phyloP scores from a whole-genome alignment of 1,140 invertebrate genomes.

The Bombus sylvicola region DNA sequence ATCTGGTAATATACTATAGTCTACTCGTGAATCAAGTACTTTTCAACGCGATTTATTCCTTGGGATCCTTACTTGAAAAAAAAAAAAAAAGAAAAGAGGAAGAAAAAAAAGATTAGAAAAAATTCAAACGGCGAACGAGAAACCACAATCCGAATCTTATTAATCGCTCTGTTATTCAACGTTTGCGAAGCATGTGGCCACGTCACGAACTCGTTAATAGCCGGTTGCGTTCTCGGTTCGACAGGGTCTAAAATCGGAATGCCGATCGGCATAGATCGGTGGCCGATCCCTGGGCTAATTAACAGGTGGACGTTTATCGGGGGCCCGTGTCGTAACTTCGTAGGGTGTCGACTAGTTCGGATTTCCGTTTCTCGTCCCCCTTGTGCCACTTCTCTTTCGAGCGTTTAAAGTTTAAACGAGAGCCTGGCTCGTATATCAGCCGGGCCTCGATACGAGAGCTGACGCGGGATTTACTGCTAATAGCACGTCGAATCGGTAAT shows the following conservation, averaged over 20 bases:
- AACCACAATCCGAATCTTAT: not conserved
- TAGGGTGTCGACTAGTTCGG: constrained; percentile 49
- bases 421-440: not conserved
- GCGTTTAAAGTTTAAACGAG: not conserved
- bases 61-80: no score
- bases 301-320: constrained; percentile 51
- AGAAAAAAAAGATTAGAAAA: no score
- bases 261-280: constrained; percentile 17
- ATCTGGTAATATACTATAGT: no score
- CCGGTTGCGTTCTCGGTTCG: not conserved
- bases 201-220: not conserved
- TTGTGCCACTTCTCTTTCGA: not conserved
- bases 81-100: no score
- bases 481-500: constrained; percentile 28
- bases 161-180: not conserved
- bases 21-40: no score
- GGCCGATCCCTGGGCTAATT: constrained; percentile 45
- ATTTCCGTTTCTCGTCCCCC: constrained; percentile 27
- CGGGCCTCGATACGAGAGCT: not conserved
- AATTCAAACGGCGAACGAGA: not conserved
- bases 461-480: constrained; percentile 39
- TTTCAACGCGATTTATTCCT: no score
- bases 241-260: not conserved
- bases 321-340: constrained; percentile 35
- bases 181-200: not conserved